Base-by-base conservation (phyloP, 2,113 vertebrate genomes). In the Leucopsar rothschildi region DNA sequence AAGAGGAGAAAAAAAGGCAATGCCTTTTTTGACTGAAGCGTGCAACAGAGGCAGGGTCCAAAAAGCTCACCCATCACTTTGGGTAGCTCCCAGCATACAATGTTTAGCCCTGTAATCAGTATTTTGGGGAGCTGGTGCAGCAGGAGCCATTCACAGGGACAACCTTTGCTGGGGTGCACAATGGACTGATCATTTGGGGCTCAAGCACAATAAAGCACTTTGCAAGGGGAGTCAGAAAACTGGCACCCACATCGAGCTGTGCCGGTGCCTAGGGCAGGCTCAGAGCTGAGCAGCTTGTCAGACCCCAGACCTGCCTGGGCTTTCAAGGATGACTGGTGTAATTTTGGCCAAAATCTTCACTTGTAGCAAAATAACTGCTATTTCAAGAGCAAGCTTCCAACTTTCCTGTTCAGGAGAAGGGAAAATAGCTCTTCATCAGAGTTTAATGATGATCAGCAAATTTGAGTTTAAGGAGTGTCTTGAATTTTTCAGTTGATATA, bases 21-120 rank as follows among this genome's bases (percentile, higher is more conserved):
- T 73, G 79, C 37, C 53, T 86, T 89, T 85, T 83, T 42, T 92
- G 72, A 75, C 55, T 21, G 29, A 87, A 44, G 15, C 12, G 2
- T 69, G 55, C 2, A 6, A 50, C 25, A 72, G 35, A 86, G 28
- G 15, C 57, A 47, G 50, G 64, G 37, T 91, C 65, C 65, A 52
- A 87, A 96, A 84, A 86, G 83, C 88, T 93, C 82, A 78, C 64
- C 72, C 93, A 66, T 78, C 73, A 84, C 73, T 95, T 88, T 56
- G 78, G 40, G 63, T 19, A 76, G 71, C 22, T 82, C 76, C 60
- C 77, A 71, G 40, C 61, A 78, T 11, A 56, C 23, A 22, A 40
- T 71, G 42, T 84, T 93, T 78, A 81, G 63, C 68, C 40, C 75
- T 71, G 60, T 40, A 53, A 50, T 86, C 84, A 75, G 66, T 63